These are phyloP conservation scores for Bathynomus jamesi DNA, from an alignment of 1,140 invertebrate species.

Conservation along the genomic window DNA sequence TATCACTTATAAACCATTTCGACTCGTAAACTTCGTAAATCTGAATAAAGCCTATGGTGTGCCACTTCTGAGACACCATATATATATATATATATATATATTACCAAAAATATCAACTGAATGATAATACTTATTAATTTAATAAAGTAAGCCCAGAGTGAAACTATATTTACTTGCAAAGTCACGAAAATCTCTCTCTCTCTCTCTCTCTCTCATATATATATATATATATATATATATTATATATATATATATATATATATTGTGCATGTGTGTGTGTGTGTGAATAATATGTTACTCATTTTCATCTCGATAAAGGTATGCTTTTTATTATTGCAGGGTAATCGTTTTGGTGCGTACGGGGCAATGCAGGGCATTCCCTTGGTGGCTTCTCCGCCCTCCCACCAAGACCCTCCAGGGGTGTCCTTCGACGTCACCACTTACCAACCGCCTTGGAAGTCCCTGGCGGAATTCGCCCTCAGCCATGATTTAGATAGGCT, in stretches of 20 bases:
- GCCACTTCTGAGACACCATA: too few species aligned
- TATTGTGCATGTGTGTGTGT: neutral
- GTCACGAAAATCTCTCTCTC: too few species aligned
- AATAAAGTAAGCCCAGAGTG: too few species aligned
- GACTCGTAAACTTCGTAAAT: too few species aligned
- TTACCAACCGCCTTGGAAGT: slow-evolving; percentile 96
- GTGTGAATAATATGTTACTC: neutral
- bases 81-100: too few species aligned
- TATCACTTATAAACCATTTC: too few species aligned
- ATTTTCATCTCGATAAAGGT: neutral
- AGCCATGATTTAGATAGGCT: slow-evolving; percentile 83
- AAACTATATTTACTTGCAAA: too few species aligned
- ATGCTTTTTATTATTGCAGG: neutral
- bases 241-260: neutral
- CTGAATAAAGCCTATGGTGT: too few species aligned
- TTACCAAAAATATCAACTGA: too few species aligned
- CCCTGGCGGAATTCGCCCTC: slow-evolving; percentile 86
- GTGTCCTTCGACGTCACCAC: slow-evolving; percentile 72
- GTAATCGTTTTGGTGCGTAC: neutral
- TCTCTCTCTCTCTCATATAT: too few species aligned
- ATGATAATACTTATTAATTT: too few species aligned
- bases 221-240: neutral
- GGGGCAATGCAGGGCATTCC: slow-evolving; percentile 69
- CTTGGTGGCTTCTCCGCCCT: slow-evolving; percentile 90
- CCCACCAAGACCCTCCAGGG: slow-evolving; percentile 32